Evolutionary conservation across 2,888 invertebrate species (phyloP).

Genomic region (Drosophila kuntzei): DNA sequence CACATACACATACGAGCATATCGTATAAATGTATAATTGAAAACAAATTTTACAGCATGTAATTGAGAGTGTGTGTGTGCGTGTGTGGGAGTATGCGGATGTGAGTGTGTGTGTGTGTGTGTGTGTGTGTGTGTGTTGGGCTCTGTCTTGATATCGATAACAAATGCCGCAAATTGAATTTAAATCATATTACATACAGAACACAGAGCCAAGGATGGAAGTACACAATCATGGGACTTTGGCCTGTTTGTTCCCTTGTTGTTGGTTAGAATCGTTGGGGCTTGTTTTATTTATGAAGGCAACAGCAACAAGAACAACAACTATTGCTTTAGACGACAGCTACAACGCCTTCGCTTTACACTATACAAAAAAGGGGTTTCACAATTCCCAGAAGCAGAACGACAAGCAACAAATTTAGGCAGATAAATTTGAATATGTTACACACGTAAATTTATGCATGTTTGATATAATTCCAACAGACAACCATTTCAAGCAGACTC

Average conservation of each 20-base stretch:
- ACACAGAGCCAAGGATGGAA: slow-evolving; percentile 30
- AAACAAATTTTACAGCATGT: slow-evolving; percentile 79
- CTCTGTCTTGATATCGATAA: slow-evolving; percentile 76
- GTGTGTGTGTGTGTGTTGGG: slow-evolving; percentile 26
- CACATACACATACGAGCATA: slow-evolving; percentile 31
- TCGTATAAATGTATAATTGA: slow-evolving; percentile 75
- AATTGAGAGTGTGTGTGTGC: slow-evolving; percentile 57
- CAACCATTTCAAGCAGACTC: not conserved
- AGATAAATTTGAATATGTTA: not conserved
- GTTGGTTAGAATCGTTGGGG: slow-evolving; percentile 20
- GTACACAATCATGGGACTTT: slow-evolving; percentile 35
- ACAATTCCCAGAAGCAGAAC: slow-evolving; percentile 1
- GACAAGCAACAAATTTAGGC: not conserved
- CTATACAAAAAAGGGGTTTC: slow-evolving; percentile 36
- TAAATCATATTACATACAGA: slow-evolving; percentile 73
- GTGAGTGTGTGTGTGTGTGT: slow-evolving; percentile 15
- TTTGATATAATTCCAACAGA: slow-evolving; percentile 5
- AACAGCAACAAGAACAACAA: slow-evolving; percentile 26
- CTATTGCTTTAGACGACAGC: slow-evolving; percentile 19
- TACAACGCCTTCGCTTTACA: slow-evolving; percentile 49
- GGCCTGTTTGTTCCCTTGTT: slow-evolving; percentile 37
- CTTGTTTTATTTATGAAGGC: slow-evolving; percentile 76
- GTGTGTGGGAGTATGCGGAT: no score
- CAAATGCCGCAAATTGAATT: slow-evolving; percentile 79
- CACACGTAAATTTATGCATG: slow-evolving; percentile 19